Evolutionary conservation across 2,888 invertebrate species (phyloP).

Genomic region (Diaprepes abbreviatus): DNA sequence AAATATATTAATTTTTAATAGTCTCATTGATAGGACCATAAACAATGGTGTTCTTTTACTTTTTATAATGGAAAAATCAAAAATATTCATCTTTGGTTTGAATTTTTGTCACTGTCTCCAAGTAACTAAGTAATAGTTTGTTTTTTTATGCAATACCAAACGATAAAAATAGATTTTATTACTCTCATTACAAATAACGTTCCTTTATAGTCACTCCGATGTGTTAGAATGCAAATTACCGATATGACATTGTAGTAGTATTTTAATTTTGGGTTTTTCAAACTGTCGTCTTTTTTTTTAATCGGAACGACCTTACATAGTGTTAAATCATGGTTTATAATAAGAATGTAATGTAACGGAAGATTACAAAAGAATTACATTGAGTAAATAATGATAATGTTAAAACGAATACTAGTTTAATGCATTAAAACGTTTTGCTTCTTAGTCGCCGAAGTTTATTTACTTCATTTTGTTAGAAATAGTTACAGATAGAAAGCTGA

Average conservation of each 20-base stretch:
- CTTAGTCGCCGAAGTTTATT: not conserved
- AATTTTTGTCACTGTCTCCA: too few species aligned
- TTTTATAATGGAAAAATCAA: too few species aligned
- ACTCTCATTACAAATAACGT: not conserved
- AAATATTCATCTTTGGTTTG: too few species aligned
- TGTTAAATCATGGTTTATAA: slow-evolving; percentile 12
- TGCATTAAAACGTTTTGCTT: not conserved
- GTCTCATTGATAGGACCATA: too few species aligned
- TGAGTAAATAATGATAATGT: not conserved
- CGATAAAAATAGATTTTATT: slow-evolving; percentile 13
- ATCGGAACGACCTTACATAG: not conserved
- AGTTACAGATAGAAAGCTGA: not conserved
- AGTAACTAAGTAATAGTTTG: too few species aligned
- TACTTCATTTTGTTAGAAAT: not conserved
- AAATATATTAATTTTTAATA: too few species aligned
- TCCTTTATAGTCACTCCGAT: not conserved
- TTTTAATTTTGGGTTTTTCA: slow-evolving; percentile 2
- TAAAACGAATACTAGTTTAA: not conserved
- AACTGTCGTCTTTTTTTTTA: not conserved
- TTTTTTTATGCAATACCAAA: not conserved
- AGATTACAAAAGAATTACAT: slow-evolving; percentile 11
- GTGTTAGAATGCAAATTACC: not conserved
- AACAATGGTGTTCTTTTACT: too few species aligned
- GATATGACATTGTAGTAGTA: not conserved
- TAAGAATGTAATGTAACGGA: slow-evolving; percentile 19